Conservation (phyloP, 1,140 invertebrate genomes). For the Aphidius ervi region DNA sequence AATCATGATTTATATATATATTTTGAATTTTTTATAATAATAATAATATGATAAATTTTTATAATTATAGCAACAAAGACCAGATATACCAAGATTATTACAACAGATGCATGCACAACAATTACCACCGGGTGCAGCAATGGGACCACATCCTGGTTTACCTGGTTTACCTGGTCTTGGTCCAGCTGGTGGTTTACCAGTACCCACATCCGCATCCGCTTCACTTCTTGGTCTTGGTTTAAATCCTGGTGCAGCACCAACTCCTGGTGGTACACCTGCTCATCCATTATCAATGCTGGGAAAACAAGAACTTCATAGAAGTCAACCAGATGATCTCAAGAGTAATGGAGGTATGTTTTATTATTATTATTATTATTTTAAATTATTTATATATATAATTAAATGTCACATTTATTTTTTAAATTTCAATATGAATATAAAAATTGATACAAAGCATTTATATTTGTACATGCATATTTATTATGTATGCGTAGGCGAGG, state of each 20-base stretch:
- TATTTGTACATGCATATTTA: not conserved
- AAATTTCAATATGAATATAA: too few relatives aligned
- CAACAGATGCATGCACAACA: constrained; percentile 92
- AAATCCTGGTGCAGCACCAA: constrained; percentile 54
- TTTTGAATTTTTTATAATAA: not conserved
- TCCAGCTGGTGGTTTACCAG: constrained; percentile 47
- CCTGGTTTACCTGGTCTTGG: constrained; percentile 49
- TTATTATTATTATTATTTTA: not conserved
- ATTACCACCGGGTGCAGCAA: constrained; percentile 69
- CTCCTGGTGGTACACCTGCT: constrained; percentile 57
- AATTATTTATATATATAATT: not conserved
- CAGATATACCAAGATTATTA: constrained; percentile 69
- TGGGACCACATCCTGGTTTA: constrained; percentile 60
- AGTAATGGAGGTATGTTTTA: constrained; percentile 60
- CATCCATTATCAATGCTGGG: constrained; percentile 67
- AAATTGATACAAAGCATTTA: not conserved
- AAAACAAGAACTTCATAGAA: constrained; percentile 67
- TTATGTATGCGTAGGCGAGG: not conserved
- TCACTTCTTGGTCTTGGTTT: constrained; percentile 51
- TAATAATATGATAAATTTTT: too few relatives aligned
- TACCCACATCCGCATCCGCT: constrained; percentile 48
- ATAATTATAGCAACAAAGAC: constrained; percentile 68
- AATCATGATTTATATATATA: not conserved
- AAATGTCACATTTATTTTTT: too few relatives aligned
- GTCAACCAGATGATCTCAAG: constrained; percentile 59